Evolutionary conservation across 2,797 vertebrate genomes (phyloP), one percentile per base, ranked within the genome.

Genomic region (Synanceia verrucosa): DNA sequence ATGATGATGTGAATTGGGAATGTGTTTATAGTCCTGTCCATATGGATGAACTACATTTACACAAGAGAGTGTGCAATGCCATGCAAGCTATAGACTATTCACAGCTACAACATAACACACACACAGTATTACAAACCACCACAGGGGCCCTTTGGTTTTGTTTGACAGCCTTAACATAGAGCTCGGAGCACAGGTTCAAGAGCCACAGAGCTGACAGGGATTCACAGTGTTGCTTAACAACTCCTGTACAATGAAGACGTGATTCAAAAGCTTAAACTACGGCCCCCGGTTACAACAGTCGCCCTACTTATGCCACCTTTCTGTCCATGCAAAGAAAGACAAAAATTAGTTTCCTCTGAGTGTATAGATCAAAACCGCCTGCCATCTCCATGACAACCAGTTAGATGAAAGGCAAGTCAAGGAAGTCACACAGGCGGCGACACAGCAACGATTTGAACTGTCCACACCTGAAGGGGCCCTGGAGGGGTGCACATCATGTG

Each of bases 401-500:
- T 9, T 11, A 14, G 63, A 84, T 75, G 60, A 84, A 78, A 83
- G 57, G 6, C 18, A 75, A 81, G 60, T 28, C 48, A 73, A 72
- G 36, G 57, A 58, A 74, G 70, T 59, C 68, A 66, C 69, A 55
- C 37, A 44, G 44, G 36, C 16, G 0, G n/a, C 9, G 9, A 71
- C 29, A 46, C 26, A 4, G 62, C 34, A 24, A 21, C 39, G 2
- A 65, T 81, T 73, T 81, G 33, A 78, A 55, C 72, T 65, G 60
- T 79, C 64, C 65, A 70, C 76, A 83, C 64, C 55, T 64, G 64
- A 83, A 59, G 51, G 65, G 65, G 39, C 65, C 65, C 41, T 59
- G 24, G 48, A 74, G 69, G 65, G 72, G 18, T 14, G 6, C 44
- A 47, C 11, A 33, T 66, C 41, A 24, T 65, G 50, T 5, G 24